Percentiles rank a stretch among this genome's conserved stretches.
Conservation (phyloP, 2,888 invertebrate genomes). For the Saturnia japonica region DNA sequence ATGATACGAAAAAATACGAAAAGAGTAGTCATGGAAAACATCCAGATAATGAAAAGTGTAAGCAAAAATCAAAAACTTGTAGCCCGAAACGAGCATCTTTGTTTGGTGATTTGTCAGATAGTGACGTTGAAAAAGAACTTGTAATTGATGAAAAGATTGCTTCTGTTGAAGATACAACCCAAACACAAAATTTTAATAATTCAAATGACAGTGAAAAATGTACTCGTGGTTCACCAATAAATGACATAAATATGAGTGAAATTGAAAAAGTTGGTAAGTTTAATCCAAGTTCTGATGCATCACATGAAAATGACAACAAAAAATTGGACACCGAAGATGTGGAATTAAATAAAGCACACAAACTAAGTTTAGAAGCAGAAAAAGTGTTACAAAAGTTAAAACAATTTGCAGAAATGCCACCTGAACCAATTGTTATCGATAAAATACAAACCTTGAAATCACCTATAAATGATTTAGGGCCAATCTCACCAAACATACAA, state of each 20-base stretch:
- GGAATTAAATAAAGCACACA: constrained; percentile 60
- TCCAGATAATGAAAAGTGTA: constrained; percentile 9
- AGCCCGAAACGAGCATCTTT: constrained; percentile 22
- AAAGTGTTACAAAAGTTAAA: constrained; percentile 50
- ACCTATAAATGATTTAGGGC: constrained; percentile 28
- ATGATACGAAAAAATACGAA: constrained; percentile 24
- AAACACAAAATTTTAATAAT: constrained; percentile 34
- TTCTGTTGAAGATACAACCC: constrained; percentile 38
- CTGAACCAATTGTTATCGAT: constrained; percentile 44
- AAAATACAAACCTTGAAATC: constrained; percentile 31
- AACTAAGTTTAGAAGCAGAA: constrained; percentile 62
- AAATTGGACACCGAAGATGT: constrained; percentile 40
- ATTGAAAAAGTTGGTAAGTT: background rate
- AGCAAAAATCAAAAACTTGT: constrained; percentile 13
- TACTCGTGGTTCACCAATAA: background rate
- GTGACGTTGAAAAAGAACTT: constrained; percentile 59
- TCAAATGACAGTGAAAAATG: background rate
- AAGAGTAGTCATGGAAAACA: constrained; percentile 18
- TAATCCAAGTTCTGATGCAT: background rate
- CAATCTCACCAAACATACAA: constrained; percentile 33
- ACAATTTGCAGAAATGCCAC: constrained; percentile 61
- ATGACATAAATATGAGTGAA: background rate
- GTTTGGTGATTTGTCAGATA: constrained; percentile 41
- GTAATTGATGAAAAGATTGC: constrained; percentile 54
- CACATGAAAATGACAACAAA: constrained; percentile 22